Evolutionary conservation across 2,888 invertebrate genomes (phyloP), one percentile per base, ranked within the genome.

Genomic region (Lamellibrachia satsuma): DNA sequence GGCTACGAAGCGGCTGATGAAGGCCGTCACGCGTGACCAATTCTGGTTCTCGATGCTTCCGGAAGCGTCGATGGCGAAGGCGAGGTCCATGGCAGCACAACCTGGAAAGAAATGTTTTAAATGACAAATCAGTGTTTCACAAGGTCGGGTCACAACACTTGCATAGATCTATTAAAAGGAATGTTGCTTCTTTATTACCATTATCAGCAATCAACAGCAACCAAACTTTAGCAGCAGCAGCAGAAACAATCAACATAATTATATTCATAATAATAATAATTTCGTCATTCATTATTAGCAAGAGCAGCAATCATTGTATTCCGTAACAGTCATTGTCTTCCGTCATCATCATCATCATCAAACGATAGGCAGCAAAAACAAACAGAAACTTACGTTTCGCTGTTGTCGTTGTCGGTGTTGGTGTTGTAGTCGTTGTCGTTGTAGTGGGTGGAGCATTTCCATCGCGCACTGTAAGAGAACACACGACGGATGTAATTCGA

Each of bases 11-110:
- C 75, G 75, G n/a, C 57, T 91, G 52, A 51, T 39, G 91, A 91
- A 91, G 55, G 11, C n/a, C 9, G 55, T 52, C 91, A 91, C 57
- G 91, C 57, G 57, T 52, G 52, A 52, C 52, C 52, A 57, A n/a
- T 91, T 39, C 55, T 52, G 39, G 52, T 52, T 39, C 11, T 52
- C 57, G 52, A 91, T 55, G 52, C 57, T 52, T 39, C 91, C 39
- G n/a, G 52, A 52, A 39, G 57, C 27, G 91, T 91, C 91, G 39
- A 91, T 39, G 2, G 57, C 52, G 52, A 91, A 91, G 7, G 57
- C 91, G n/a, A 91, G 52, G 52, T 91, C 91, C 57, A 91, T 39
- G 11, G 57, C 55, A 11, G 91, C 57, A 57, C 91, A 91, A 2
- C 52, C 57, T 55, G n/a, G n/a, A 75, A 22, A 75, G 75, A 15